Percentiles rank a stretch among this genome's conserved stretches.
phyloP scores from a whole-genome alignment of 2,888 invertebrate genomes.

The Serrognathus titanus region DNA sequence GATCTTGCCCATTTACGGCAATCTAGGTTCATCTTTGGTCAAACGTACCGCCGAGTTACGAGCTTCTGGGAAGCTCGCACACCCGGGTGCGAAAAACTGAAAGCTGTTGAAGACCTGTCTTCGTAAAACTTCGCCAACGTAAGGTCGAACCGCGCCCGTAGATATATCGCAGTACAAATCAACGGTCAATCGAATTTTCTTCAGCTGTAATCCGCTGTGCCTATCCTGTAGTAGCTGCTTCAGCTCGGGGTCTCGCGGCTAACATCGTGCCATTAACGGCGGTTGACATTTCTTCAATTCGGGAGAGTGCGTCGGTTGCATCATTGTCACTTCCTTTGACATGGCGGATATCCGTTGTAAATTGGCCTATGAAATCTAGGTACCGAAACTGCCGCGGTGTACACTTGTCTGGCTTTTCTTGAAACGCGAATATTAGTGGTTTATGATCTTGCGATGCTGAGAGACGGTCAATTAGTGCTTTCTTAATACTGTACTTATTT shows the following conservation, averaged over 20 bases:
- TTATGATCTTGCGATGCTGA: slow-evolving; percentile 10
- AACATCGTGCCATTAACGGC: neutral
- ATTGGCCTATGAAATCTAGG: slow-evolving; percentile 20
- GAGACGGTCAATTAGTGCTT: slow-evolving; percentile 26
- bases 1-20: slow-evolving; percentile 2
- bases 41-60: slow-evolving; percentile 8
- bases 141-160: slow-evolving; percentile 8
- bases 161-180: too few relatives aligned
- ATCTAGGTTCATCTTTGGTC: slow-evolving; percentile 10
- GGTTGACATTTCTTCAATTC: neutral
- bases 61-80: slow-evolving; percentile 7
- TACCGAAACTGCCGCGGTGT: slow-evolving; percentile 17
- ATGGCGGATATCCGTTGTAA: slow-evolving; percentile 16
- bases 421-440: slow-evolving; percentile 14
- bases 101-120: neutral
- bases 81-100: slow-evolving; percentile 8
- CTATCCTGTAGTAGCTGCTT: neutral
- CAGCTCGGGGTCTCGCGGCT: slow-evolving; percentile 1
- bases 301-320: slow-evolving; percentile 12
- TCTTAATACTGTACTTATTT: slow-evolving; percentile 27
- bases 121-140: neutral
- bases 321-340: slow-evolving; percentile 14
- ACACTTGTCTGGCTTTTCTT: slow-evolving; percentile 5
- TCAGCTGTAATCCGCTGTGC: neutral
- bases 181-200: neutral